phyloP scores from a whole-genome alignment of 2,113 vertebrate species.

The Pelmatolapia mariae region DNA sequence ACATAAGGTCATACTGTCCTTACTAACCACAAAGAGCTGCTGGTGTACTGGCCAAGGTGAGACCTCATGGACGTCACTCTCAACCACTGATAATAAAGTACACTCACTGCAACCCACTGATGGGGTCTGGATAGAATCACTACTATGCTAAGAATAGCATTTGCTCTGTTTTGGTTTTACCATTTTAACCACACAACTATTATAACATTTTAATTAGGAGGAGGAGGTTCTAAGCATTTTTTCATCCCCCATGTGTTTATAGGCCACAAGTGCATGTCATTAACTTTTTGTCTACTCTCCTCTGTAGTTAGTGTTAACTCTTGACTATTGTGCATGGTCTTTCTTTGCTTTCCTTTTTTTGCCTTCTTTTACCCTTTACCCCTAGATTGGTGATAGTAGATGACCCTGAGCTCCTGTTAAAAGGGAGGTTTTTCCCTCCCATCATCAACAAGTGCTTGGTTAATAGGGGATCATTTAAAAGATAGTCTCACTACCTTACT shows the following conservation, averaged over 20 bases:
- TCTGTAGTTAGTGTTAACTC: too few species aligned
- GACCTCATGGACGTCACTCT: background rate
- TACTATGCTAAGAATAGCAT: background rate
- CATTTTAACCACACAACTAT: background rate
- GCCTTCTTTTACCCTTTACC: background rate
- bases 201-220: background rate
- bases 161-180: background rate
- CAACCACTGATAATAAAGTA: background rate
- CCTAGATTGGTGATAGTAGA: background rate
- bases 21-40: background rate
- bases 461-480: background rate
- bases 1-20: background rate
- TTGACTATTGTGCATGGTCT: background rate
- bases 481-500: background rate
- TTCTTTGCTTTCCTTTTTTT: background rate
- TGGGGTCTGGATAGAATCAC: background rate
- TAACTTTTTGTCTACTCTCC: background rate
- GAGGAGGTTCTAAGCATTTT: background rate
- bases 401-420: background rate
- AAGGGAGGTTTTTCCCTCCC: background rate
- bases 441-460: background rate
- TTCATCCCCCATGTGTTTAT: background rate
- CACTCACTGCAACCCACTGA: background rate
- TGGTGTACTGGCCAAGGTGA: background rate
- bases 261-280: background rate